Percentiles rank a stretch among this genome's conserved stretches.
phyloP scores from a whole-genome alignment of 1,140 invertebrate genomes.

The Bombus ignitus region DNA sequence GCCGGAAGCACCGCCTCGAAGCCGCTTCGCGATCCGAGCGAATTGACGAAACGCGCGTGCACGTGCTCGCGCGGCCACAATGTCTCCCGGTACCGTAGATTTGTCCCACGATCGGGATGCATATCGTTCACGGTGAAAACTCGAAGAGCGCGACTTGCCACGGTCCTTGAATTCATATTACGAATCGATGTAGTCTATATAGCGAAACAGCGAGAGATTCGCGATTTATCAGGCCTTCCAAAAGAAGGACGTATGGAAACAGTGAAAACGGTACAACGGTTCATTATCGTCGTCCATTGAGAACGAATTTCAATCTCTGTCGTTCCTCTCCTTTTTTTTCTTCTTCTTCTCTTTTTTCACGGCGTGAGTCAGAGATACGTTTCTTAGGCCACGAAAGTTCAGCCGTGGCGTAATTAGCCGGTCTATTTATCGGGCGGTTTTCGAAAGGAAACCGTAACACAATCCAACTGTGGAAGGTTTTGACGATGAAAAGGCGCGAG shows the following conservation, averaged over 20 bases:
- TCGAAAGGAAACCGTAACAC: constrained; percentile 47
- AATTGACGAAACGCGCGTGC: constrained; percentile 68
- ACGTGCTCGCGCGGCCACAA: constrained; percentile 41
- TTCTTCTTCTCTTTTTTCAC: neutral
- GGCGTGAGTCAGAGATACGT: constrained; percentile 41
- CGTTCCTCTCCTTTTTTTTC: no score
- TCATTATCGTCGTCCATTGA: constrained; percentile 33
- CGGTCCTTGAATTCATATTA: neutral
- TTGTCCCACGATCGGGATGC: constrained; percentile 29
- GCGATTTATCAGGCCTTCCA: constrained; percentile 3
- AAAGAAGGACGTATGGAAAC: neutral
- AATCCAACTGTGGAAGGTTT: constrained; percentile 33
- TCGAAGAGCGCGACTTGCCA: constrained; percentile 3
- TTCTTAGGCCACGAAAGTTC: constrained; percentile 47
- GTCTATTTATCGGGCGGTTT: constrained; percentile 50
- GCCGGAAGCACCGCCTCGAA: constrained; percentile 75
- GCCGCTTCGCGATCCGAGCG: constrained; percentile 61
- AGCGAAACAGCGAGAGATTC: neutral
- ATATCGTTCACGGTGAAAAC: constrained; percentile 31
- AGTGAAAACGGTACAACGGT: constrained; percentile 26
- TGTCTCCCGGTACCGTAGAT: constrained; percentile 11
- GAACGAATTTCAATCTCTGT: constrained; percentile 31
- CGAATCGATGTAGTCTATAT: neutral
- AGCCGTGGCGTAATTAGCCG: constrained; percentile 50
- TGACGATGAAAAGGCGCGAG: constrained; percentile 42